phyloP scores from a whole-genome alignment of 2,113 vertebrate species.

The Ochotona curzoniae region DNA sequence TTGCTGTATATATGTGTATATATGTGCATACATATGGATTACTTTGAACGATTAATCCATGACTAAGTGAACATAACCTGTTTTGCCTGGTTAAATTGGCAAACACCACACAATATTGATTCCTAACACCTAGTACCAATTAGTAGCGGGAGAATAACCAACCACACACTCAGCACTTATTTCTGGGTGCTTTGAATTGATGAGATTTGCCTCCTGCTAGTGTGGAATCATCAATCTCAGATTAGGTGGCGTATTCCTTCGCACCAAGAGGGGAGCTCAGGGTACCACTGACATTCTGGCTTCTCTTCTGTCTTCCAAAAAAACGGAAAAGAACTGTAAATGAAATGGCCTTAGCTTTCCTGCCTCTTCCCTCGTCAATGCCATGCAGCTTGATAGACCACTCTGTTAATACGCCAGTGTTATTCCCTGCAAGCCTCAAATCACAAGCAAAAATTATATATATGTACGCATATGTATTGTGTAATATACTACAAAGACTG shows the following conservation, averaged over 20 bases:
- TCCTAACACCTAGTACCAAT: conserved; percentile 54
- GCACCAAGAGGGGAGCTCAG: background rate
- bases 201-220: background rate
- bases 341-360: background rate
- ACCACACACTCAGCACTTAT: background rate
- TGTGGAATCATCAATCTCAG: background rate
- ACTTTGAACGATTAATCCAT: conserved; percentile 86
- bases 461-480: background rate
- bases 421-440: background rate
- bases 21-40: conserved; percentile 83
- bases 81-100: conserved; percentile 62
- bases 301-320: background rate
- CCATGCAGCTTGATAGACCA: background rate
- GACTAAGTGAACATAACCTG: conserved; percentile 55
- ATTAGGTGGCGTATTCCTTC: background rate
- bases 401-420: background rate
- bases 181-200: background rate
- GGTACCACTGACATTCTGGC: background rate
- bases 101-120: conserved; percentile 40
- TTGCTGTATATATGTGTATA: conserved; percentile 75
- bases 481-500: background rate
- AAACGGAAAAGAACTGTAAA: background rate
- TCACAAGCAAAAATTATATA: background rate
- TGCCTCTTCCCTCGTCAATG: rapidly evolving
- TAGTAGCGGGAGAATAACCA: conserved; percentile 54